Evolutionary conservation across 2,888 invertebrate genomes (phyloP).

Genomic region (Lottia scabra): DNA sequence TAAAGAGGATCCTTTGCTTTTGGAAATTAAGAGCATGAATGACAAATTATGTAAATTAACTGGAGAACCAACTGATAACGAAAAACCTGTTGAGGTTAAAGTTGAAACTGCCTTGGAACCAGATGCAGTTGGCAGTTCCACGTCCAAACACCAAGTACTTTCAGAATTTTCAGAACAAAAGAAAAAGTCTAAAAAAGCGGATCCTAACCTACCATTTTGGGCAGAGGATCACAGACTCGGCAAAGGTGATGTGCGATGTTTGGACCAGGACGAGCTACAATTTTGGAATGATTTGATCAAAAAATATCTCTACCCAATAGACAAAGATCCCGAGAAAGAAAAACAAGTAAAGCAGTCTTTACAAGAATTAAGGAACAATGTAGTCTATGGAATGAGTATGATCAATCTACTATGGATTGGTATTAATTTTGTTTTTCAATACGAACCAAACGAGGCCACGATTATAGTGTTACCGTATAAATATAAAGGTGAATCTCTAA

Average conservation of each 20-base stretch:
- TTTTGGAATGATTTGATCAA: constrained; percentile 95
- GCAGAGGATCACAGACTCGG: constrained; percentile 48
- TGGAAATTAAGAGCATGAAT: background rate
- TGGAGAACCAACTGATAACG: no score
- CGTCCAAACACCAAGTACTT: background rate
- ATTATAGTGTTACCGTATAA: background rate
- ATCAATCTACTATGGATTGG: constrained; percentile 97
- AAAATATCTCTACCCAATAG: constrained; percentile 89
- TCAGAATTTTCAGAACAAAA: constrained; percentile 9
- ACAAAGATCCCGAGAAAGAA: constrained; percentile 81
- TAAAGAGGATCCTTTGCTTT: no score
- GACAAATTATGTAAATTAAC: background rate
- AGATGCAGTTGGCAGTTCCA: background rate
- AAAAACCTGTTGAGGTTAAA: background rate
- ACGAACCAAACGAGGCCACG: background rate
- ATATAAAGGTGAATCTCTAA: background rate
- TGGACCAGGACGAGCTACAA: constrained; percentile 77
- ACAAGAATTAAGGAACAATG: constrained; percentile 93
- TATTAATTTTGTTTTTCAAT: constrained; percentile 72
- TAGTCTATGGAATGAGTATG: constrained; percentile 84
- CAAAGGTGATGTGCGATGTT: constrained; percentile 38
- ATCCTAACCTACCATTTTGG: constrained; percentile 55
- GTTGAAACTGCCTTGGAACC: background rate
- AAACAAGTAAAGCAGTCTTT: constrained; percentile 70
- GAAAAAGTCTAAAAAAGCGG: constrained; percentile 30